Base-by-base conservation (phyloP, 2,888 invertebrate genomes). In the Hanleya hanleyi region DNA sequence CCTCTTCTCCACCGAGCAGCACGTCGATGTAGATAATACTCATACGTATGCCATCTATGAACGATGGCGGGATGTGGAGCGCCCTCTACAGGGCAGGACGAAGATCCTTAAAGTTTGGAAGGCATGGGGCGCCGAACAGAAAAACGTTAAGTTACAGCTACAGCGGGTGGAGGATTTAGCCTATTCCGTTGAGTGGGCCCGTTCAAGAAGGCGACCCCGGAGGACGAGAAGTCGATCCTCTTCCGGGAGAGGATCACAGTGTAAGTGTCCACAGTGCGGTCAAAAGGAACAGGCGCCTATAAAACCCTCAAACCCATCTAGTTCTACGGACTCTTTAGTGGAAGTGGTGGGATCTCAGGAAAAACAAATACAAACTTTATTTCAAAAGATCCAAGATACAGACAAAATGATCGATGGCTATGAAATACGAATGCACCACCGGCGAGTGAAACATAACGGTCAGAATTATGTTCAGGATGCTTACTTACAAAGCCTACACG, bases 91-190 rank as follows among this genome's bases (percentile, higher is more conserved):
- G 71, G 93, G 94, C 37, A 93, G 94, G 83, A 94, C 94, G 66
- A 93, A 94, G 72, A 94, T 96, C 77, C 91, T 95, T 72, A 95
- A 95, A 85, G 94, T 96, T 67, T 93, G 95, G 92, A 94, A 94
- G 75, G 94, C 95, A 35, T 96, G 96, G 96, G 95, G 95, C 71
- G 93, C 93, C 82, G 93, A 94, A 74, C 92, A 93, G 90, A 91
- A 92, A 85, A 94, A 94, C 89, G 94, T 91, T 0, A 84, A 86
- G 65, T 82, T 91, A 69, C 78, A 83, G n/a, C 83, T 91, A 77
- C 83, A 87, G 35, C 82, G 84, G 57, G 78, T 87, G 6, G 81
- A 84, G 61, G 84, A 86, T 66, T 70, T 78, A 72, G 80, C 37
- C 76, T 79, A 74, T 77, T 83, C 75, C 75, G 81, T 41, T 9